Percentiles rank a stretch among this genome's conserved stretches.
phyloP scores from a whole-genome alignment of 2,888 invertebrate species.

The Gymnoscelis rufifasciata region DNA sequence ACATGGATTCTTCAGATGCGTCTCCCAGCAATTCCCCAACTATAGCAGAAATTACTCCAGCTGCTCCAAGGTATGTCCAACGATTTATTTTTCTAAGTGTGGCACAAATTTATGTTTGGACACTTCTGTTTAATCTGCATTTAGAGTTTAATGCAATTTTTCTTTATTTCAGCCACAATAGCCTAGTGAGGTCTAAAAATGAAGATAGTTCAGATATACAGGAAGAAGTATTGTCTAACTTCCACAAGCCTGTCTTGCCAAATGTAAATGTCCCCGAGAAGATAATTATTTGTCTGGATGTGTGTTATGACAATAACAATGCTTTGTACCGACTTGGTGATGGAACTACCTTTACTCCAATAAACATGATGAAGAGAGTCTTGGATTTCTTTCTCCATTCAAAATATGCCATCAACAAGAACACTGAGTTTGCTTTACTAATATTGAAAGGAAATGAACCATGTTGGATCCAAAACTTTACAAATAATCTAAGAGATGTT shows the following conservation, averaged over 20 bases:
- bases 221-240: conserved; percentile 61
- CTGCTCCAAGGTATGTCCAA: conserved; percentile 4
- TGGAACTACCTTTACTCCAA: conserved; percentile 75
- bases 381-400: conserved; percentile 81
- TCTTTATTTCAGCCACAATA: conserved; percentile 7
- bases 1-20: conserved; percentile 11
- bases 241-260: conserved; percentile 67
- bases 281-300: conserved; percentile 82
- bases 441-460: conserved; percentile 74
- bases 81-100: not conserved
- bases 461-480: conserved; percentile 81
- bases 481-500: conserved; percentile 79
- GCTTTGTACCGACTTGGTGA: conserved; percentile 74
- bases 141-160: no score
- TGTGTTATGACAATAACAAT: conserved; percentile 76
- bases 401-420: conserved; percentile 79
- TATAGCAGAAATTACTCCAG: conserved; percentile 1
- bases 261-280: conserved; percentile 80
- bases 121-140: no score
- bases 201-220: conserved; percentile 44
- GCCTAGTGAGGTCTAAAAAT: conserved; percentile 10
- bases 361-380: conserved; percentile 81
- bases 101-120: no score
- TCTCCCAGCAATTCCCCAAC: conserved; percentile 7
- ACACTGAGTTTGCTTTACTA: conserved; percentile 82